A percentile compares a stretch with the other conserved stretches of the same genome.
Evolutionary conservation across 2,888 invertebrate genomes (phyloP).

Genomic region (Lagria hirta): DNA sequence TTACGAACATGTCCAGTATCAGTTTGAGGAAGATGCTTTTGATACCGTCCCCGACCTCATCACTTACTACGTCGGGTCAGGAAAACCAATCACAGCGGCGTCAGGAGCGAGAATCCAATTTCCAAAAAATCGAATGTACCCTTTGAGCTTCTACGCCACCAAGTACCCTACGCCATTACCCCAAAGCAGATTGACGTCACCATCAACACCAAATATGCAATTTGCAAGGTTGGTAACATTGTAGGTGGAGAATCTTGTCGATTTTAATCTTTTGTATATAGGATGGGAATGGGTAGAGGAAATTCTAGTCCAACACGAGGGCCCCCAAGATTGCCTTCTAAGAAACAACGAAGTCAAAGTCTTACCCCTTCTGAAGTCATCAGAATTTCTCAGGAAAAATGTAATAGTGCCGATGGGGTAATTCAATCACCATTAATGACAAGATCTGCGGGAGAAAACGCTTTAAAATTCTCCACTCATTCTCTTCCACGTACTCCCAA

Average conservation of each 20-base stretch:
- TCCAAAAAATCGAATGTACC: conserved; percentile 80
- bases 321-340: conserved; percentile 56
- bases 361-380: conserved; percentile 67
- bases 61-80: conserved; percentile 89
- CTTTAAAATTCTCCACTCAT: conserved; percentile 60
- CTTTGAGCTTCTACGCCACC: conserved; percentile 71
- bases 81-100: conserved; percentile 83
- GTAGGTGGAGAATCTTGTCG: no score
- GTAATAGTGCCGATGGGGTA: conserved; percentile 71
- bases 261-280: no score
- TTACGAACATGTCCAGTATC: conserved; percentile 88
- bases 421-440: conserved; percentile 59
- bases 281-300: no score
- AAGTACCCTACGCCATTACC: conserved; percentile 60
- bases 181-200: conserved; percentile 53
- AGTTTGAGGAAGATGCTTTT: conserved; percentile 92
- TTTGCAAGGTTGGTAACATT: conserved; percentile 35
- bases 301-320: conserved; percentile 60
- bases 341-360: conserved; percentile 77
- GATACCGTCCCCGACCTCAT: conserved; percentile 92
- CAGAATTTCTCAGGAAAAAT: conserved; percentile 58
- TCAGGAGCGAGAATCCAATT: conserved; percentile 86
- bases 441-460: conserved; percentile 51
- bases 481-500: conserved; percentile 58
- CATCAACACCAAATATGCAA: conserved; percentile 51